These are phyloP conservation scores for Clanis bilineata DNA, from an alignment of 2,888 invertebrate species.

Conservation along the genomic window DNA sequence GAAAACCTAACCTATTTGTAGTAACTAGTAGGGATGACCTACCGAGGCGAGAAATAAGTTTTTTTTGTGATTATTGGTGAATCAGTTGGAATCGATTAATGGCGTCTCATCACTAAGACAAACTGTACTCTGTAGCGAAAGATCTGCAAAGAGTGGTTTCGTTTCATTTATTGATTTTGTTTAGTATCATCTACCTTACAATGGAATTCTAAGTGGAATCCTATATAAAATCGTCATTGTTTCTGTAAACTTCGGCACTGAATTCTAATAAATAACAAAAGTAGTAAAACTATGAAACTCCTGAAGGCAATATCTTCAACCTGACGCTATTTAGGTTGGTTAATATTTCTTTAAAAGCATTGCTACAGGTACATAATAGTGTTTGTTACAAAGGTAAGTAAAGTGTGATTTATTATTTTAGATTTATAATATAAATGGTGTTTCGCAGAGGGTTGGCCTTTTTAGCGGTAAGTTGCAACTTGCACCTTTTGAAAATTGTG, in stretches of 20 bases:
- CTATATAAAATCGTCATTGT: not conserved
- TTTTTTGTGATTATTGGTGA: too few species aligned
- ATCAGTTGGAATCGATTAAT: too few species aligned
- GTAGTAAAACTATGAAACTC: constrained; percentile 14
- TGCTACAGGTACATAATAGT: too few species aligned
- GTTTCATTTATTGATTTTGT: constrained; percentile 28
- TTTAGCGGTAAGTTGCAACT: not conserved
- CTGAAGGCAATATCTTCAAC: constrained; percentile 10
- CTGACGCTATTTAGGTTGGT: constrained; percentile 17
- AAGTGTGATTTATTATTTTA: not conserved
- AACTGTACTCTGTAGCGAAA: not conserved
- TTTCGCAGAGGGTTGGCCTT: not conserved
- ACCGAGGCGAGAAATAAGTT: too few species aligned
- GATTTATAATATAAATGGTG: not conserved
- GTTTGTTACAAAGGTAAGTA: constrained; percentile 13
- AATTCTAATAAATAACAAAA: not conserved
- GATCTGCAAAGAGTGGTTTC: constrained; percentile 7
- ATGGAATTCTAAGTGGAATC: constrained; percentile 20
- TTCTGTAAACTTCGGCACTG: not conserved
- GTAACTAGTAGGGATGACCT: too few species aligned
- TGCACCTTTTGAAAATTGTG: not conserved
- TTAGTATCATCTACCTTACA: constrained; percentile 14
- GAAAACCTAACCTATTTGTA: too few species aligned
- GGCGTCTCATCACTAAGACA: too few species aligned
- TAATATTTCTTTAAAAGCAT: constrained; percentile 10